Conservation (phyloP, 2,888 invertebrate species). For the Venusia cambrica region DNA sequence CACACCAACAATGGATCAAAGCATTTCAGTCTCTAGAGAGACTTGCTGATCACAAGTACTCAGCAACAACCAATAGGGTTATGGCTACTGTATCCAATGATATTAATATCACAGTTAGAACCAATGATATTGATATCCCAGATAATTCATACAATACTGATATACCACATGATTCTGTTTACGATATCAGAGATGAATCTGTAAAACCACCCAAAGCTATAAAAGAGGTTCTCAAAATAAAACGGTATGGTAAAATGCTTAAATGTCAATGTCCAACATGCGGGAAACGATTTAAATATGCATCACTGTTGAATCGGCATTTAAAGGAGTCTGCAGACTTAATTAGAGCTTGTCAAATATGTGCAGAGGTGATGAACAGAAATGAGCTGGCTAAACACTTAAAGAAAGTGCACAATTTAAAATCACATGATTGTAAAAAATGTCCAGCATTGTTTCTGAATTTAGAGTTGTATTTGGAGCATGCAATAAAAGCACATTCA, state of each 20-base stretch:
- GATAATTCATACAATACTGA: too few relatives aligned
- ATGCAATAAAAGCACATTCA: conserved; percentile 46
- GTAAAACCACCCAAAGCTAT: conserved; percentile 8
- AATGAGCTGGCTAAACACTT: conserved; percentile 53
- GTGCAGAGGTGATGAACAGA: conserved; percentile 54
- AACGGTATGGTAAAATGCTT: conserved; percentile 26
- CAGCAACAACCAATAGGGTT: conserved; percentile 27
- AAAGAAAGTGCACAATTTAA: conserved; percentile 36
- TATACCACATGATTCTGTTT: too few relatives aligned
- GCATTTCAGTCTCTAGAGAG: conserved; percentile 43
- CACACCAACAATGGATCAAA: conserved; percentile 48
- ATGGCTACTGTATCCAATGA: conserved; percentile 42
- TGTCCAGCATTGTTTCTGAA: conserved; percentile 53
- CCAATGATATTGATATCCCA: too few relatives aligned
- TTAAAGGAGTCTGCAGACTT: conserved; percentile 57
- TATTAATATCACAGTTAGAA: conserved; percentile 41
- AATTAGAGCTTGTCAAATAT: conserved; percentile 57
- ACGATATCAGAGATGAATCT: too few relatives aligned
- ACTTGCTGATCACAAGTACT: conserved; percentile 34
- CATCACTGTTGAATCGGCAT: conserved; percentile 52
- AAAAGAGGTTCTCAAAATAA: too few relatives aligned
- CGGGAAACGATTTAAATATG: conserved; percentile 49
- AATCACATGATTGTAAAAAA: conserved; percentile 51
- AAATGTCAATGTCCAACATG: conserved; percentile 55
- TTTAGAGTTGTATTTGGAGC: conserved; percentile 37